These are phyloP conservation scores for Carcinoscorpius rotundicauda DNA, from an alignment of 1,140 invertebrate genomes.

Conservation along the genomic window DNA sequence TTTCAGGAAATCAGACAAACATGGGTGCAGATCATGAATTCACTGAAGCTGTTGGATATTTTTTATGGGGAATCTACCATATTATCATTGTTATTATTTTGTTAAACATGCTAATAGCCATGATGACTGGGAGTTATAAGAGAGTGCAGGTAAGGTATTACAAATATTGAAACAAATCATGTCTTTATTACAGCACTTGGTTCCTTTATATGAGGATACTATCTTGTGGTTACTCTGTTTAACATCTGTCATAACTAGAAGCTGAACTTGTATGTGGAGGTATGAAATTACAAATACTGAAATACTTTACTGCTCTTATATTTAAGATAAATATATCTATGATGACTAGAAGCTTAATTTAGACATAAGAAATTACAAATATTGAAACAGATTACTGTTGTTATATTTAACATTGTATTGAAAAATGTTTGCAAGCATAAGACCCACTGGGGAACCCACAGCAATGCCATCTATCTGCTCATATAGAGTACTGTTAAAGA, in stretches of 20 bases:
- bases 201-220: background rate
- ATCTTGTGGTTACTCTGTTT: background rate
- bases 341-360: too few relatives aligned
- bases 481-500: too few relatives aligned
- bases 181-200: constrained; percentile 2
- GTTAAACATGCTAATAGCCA: constrained; percentile 64
- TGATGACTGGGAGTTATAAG: constrained; percentile 60
- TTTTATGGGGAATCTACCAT: constrained; percentile 50
- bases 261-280: too few relatives aligned
- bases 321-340: too few relatives aligned
- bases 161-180: background rate
- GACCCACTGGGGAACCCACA: too few relatives aligned
- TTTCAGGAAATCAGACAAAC: constrained; percentile 35
- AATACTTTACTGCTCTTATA: too few relatives aligned
- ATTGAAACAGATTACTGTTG: too few relatives aligned
- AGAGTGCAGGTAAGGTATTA: constrained; percentile 39
- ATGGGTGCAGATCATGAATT: constrained; percentile 37
- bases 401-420: too few relatives aligned
- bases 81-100: constrained; percentile 56
- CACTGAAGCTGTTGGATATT: constrained; percentile 47
- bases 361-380: too few relatives aligned
- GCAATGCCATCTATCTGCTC: too few relatives aligned
- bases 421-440: too few relatives aligned
- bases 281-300: too few relatives aligned
- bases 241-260: background rate